Evolutionary conservation across 1,140 invertebrate species (phyloP).

Genomic region (Drosophila santomea): DNA sequence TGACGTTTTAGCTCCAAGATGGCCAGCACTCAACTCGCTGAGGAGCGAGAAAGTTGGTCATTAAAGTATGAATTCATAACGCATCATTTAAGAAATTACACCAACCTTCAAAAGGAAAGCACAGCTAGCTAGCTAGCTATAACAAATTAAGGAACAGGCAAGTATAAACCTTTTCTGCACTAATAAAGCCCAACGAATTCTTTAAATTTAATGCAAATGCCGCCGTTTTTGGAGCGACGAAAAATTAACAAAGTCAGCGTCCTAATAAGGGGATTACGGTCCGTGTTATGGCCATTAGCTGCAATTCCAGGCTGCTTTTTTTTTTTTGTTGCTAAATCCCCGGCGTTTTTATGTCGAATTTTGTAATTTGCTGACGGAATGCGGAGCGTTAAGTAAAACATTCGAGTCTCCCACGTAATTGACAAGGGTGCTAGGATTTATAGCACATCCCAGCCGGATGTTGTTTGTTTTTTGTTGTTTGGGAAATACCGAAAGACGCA

Average conservation of each 20-base stretch:
- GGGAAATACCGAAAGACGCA: neutral
- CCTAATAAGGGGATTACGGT: conserved; percentile 41
- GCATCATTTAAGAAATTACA: neutral
- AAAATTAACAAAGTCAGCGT: conserved; percentile 27
- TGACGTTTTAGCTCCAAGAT: conserved; percentile 48
- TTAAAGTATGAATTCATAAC: neutral
- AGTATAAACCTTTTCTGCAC: too few relatives aligned
- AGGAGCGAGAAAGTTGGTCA: conserved; percentile 1
- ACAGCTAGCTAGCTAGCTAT: too few relatives aligned
- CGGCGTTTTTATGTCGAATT: conserved; percentile 23
- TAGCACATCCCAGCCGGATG: conserved; percentile 4
- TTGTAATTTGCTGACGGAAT: conserved; percentile 27
- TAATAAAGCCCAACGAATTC: neutral
- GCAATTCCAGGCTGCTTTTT: conserved; percentile 15
- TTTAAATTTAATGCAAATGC: neutral
- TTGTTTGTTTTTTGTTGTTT: neutral
- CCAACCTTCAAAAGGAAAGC: neutral
- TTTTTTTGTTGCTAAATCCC: neutral
- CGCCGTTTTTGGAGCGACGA: neutral
- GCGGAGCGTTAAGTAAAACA: conserved; percentile 8
- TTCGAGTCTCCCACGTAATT: conserved; percentile 27
- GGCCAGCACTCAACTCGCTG: conserved; percentile 43
- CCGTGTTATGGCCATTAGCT: conserved; percentile 45
- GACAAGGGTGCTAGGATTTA: conserved; percentile 40
- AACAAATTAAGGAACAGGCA: neutral